Evolutionary conservation across 2,113 vertebrate species (phyloP).

Genomic region (Melanotaenia duboulayi): DNA sequence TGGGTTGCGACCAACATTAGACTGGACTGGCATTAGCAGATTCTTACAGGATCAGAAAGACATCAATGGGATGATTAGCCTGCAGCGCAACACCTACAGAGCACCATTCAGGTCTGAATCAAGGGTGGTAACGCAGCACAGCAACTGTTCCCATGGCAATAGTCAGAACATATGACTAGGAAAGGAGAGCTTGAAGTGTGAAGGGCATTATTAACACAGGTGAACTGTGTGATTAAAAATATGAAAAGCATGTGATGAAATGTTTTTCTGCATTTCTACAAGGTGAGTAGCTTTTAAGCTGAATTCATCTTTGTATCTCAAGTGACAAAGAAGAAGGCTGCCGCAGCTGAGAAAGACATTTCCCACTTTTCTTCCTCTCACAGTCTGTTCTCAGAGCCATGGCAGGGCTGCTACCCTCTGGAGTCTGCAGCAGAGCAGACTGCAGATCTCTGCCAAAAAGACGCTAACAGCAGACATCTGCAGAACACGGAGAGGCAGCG

Average conservation of each 20-base stretch:
- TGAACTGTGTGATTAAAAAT: constrained; percentile 10
- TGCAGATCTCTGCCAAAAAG: constrained; percentile 30
- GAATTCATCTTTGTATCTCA: constrained; percentile 11
- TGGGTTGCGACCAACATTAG: constrained; percentile 1
- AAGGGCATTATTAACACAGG: constrained; percentile 32
- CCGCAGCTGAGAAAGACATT: constrained; percentile 53
- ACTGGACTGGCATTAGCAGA: constrained; percentile 13
- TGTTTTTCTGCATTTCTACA: neutral
- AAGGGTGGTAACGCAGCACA: constrained; percentile 39
- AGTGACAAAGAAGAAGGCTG: constrained; percentile 20
- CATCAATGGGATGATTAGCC: constrained; percentile 53
- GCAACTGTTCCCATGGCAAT: constrained; percentile 72
- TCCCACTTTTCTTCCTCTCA: neutral
- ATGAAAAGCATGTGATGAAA: neutral
- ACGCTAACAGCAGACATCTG: constrained; percentile 20
- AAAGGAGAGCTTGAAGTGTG: constrained; percentile 21
- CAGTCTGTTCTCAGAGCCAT: neutral
- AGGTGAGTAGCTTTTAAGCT: neutral
- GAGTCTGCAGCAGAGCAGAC: constrained; percentile 39
- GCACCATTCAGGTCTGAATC: constrained; percentile 51
- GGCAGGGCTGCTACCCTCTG: constrained; percentile 26
- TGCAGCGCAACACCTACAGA: constrained; percentile 38
- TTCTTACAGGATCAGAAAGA: constrained; percentile 39
- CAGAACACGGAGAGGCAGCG: constrained; percentile 3
- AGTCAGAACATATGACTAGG: constrained; percentile 42